A percentile compares a stretch with the other conserved stretches of the same genome.
Conservation (phyloP, 2,888 invertebrate genomes). For the Drosophila mimica region DNA sequence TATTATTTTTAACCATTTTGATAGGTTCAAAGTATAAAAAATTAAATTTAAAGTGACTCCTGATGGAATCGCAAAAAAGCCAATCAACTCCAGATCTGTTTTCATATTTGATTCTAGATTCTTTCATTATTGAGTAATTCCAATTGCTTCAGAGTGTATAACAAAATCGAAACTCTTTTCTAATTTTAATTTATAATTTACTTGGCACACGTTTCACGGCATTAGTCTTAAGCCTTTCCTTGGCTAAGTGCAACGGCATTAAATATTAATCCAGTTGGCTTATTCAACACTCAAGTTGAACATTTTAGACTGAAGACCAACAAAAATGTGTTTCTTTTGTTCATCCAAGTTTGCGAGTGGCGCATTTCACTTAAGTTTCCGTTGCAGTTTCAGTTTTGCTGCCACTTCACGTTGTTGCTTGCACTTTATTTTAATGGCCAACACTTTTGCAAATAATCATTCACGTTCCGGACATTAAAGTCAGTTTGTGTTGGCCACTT, state of each 20-base stretch:
- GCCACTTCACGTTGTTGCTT: not conserved
- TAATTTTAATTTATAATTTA: not conserved
- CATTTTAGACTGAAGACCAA: not conserved
- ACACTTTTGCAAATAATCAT: slow-evolving; percentile 11
- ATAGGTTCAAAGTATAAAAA: not conserved
- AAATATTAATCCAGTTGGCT: slow-evolving; percentile 1
- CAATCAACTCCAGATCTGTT: not conserved
- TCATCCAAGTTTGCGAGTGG: not conserved
- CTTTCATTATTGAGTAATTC: not conserved
- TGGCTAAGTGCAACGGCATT: not conserved
- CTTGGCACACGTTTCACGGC: not conserved
- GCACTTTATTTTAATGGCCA: slow-evolving; percentile 7
- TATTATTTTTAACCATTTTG: not conserved
- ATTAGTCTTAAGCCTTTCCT: not conserved
- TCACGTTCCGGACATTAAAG: slow-evolving; percentile 6
- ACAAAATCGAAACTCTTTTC: not conserved
- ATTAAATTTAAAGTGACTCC: not conserved
- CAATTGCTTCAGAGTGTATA: not conserved
- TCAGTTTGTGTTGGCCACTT: slow-evolving; percentile 1
- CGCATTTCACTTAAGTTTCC: not conserved
- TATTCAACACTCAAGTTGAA: not conserved
- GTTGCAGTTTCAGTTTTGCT: not conserved
- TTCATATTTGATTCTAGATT: not conserved
- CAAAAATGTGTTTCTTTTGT: not conserved
- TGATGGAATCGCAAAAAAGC: not conserved